Evolutionary conservation across 2,797 vertebrate species (phyloP).

Genomic region (Acanthiza pusilla): DNA sequence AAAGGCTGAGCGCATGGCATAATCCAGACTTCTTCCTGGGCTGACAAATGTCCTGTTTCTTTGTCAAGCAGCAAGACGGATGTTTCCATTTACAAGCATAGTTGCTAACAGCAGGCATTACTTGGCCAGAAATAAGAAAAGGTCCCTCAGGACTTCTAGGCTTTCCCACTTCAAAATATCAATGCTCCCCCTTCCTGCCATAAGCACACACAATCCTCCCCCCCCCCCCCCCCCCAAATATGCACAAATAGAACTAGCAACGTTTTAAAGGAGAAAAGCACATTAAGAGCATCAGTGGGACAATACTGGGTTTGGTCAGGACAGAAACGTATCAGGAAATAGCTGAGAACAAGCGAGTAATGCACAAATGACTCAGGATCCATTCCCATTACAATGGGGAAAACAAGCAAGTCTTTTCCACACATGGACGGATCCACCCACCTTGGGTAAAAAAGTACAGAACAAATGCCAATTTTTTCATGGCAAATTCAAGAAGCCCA

Average conservation of each 20-base stretch:
- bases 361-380: conserved; percentile 11
- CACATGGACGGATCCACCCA: not conserved
- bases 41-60: not conserved
- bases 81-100: not conserved
- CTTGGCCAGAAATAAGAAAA: not conserved
- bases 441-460: not conserved
- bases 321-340: not conserved
- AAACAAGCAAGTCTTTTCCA: conserved; percentile 9
- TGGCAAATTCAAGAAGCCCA: not conserved
- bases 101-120: not conserved
- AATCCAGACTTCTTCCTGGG: not conserved
- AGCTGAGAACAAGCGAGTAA: not conserved
- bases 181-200: not conserved
- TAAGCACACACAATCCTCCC: not conserved
- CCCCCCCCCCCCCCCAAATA: not conserved
- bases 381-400: not conserved
- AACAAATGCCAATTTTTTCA: not conserved
- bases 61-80: not conserved
- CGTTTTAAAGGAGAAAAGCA: not conserved
- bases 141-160: not conserved
- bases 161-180: not conserved
- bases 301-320: not conserved
- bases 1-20: not conserved
- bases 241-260: not conserved
- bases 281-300: not conserved